phyloP scores from a whole-genome alignment of 2,888 invertebrate species.

The Rotaria magnacalcarata region DNA sequence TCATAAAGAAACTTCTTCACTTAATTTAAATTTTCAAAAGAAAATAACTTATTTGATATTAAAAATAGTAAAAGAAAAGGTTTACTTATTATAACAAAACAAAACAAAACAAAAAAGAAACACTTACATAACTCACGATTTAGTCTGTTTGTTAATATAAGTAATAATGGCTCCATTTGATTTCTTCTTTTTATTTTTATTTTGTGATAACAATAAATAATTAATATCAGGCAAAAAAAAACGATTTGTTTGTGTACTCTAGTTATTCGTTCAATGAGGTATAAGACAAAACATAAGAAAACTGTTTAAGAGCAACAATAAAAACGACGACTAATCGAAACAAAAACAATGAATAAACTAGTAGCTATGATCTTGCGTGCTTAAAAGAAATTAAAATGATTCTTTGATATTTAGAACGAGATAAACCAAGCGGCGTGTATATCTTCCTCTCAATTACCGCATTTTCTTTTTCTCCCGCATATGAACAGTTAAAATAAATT shows the following conservation, averaged over 20 bases:
- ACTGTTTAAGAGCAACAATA: background rate
- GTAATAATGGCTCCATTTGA: background rate
- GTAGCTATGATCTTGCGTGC: background rate
- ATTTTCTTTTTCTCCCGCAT: background rate
- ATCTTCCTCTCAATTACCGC: background rate
- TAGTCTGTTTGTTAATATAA: background rate
- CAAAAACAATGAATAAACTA: background rate
- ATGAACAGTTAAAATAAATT: background rate
- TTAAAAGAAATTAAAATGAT: background rate
- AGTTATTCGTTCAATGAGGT: background rate
- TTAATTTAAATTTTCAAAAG: background rate
- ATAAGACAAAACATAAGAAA: background rate
- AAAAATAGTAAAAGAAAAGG: too few species aligned
- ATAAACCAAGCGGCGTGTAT: background rate
- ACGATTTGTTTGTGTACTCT: background rate
- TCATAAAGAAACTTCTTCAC: background rate
- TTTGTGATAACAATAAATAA: background rate
- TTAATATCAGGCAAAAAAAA: background rate
- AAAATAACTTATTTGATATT: too few species aligned
- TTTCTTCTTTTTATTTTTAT: background rate
- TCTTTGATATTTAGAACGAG: background rate
- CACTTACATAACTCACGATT: background rate
- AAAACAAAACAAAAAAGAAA: background rate
- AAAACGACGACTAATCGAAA: background rate
- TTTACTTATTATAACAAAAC: too few species aligned